These are phyloP conservation scores for Rhyzopertha dominica DNA, from an alignment of 1,140 invertebrate genomes.

Conservation along the genomic window DNA sequence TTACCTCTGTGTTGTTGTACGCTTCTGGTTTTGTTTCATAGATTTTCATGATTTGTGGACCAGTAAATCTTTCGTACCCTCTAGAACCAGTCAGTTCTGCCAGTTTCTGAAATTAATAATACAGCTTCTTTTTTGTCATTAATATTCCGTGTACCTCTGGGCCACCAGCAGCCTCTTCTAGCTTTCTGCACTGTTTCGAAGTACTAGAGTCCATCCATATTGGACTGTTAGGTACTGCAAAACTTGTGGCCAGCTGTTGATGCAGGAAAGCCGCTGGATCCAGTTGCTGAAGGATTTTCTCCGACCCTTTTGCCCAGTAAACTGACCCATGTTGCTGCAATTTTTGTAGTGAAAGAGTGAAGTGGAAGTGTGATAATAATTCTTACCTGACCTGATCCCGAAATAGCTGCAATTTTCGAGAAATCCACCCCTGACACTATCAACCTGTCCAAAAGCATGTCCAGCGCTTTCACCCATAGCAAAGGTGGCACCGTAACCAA, in stretches of 20 bases:
- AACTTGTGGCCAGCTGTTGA: conserved; percentile 72
- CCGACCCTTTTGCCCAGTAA: conserved; percentile 81
- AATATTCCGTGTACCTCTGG: conserved; percentile 53
- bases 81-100: conserved; percentile 84
- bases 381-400: conserved; percentile 81
- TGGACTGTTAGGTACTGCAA: conserved; percentile 78
- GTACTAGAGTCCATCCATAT: conserved; percentile 98
- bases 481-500: conserved; percentile 76
- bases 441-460: conserved; percentile 83
- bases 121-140: background rate
- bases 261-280: conserved; percentile 74
- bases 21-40: conserved; percentile 63
- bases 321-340: conserved; percentile 93
- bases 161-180: conserved; percentile 80
- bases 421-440: conserved; percentile 78
- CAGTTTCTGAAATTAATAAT: conserved; percentile 56
- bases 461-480: conserved; percentile 95
- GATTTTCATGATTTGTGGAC: conserved; percentile 88
- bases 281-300: conserved; percentile 58
- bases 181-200: conserved; percentile 65
- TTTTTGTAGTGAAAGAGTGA: conserved; percentile 3
- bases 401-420: conserved; percentile 73
- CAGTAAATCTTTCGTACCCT: conserved; percentile 93
- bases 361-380: conserved; percentile 13
- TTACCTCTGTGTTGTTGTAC: conserved; percentile 77